These are phyloP conservation scores for Epiblema foenella DNA, from an alignment of 2,888 invertebrate species.

Conservation along the genomic window DNA sequence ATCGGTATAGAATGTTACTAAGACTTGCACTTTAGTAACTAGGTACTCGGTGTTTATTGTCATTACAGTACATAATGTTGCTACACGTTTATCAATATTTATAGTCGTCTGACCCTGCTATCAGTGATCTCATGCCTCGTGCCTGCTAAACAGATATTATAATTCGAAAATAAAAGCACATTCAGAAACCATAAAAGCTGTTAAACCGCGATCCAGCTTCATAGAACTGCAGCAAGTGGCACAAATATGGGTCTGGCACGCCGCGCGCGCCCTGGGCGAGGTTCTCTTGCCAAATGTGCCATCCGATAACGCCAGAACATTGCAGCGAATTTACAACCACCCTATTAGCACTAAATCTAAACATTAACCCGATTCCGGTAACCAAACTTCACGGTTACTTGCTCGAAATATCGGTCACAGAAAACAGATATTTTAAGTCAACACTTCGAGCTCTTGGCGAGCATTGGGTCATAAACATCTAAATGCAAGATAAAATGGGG, in stretches of 20 bases:
- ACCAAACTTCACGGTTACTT: constrained; percentile 77
- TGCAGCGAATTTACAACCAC: constrained; percentile 81
- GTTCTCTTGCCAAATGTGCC: constrained; percentile 80
- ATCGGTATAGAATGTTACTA: background rate
- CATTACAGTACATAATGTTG: background rate
- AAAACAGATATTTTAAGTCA: constrained; percentile 62
- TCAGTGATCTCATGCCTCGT: constrained; percentile 39
- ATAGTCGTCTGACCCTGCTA: constrained; percentile 54
- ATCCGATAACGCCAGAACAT: constrained; percentile 82
- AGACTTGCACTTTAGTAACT: background rate
- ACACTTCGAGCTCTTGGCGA: constrained; percentile 59
- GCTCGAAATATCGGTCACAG: constrained; percentile 72
- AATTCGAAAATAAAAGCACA: constrained; percentile 55
- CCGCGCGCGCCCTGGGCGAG: constrained; percentile 63
- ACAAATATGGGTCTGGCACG: constrained; percentile 77
- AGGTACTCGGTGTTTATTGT: background rate
- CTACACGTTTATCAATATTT: constrained; percentile 5
- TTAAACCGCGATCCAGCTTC: constrained; percentile 65
- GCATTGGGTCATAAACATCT: constrained; percentile 50
- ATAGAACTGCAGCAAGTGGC: constrained; percentile 62
- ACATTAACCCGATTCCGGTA: constrained; percentile 83
- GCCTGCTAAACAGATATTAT: constrained; percentile 53
- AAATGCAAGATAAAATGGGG: constrained; percentile 47
- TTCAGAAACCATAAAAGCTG: constrained; percentile 49
- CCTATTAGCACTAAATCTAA: constrained; percentile 85